Evolutionary conservation across 2,113 vertebrate species (phyloP).

Genomic region (Herpetotheres cachinnans): DNA sequence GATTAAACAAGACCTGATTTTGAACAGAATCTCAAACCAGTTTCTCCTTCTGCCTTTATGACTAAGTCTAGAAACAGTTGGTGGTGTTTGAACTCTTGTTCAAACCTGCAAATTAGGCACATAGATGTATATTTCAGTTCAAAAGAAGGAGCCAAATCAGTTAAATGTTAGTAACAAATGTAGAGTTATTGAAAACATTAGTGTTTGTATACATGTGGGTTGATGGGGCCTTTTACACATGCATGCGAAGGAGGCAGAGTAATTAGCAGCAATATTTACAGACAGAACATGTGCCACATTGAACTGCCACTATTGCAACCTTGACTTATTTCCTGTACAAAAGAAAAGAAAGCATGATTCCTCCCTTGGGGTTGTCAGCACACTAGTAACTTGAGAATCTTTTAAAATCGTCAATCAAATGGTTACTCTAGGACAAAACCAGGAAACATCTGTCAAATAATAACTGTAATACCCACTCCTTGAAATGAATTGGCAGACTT

Average conservation of each 20-base stretch:
- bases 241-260: background rate
- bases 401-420: background rate
- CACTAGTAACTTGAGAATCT: background rate
- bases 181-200: background rate
- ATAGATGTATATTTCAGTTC: background rate
- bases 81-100: background rate
- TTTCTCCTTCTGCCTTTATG: background rate
- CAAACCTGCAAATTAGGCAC: background rate
- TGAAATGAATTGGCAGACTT: background rate
- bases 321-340: background rate
- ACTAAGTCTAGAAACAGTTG: background rate
- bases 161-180: background rate
- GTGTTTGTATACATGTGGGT: background rate
- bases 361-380: background rate
- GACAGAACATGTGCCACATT: background rate
- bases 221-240: background rate
- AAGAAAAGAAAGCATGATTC: background rate
- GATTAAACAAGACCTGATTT: background rate
- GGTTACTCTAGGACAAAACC: background rate
- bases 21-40: background rate
- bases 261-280: background rate
- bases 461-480: background rate
- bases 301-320: background rate
- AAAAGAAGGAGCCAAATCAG: background rate
- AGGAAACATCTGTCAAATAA: background rate